Percentiles rank a stretch among this genome's conserved stretches.
Evolutionary conservation across 2,888 invertebrate species (phyloP).

Genomic region (Scrobipalpa atriplicella): DNA sequence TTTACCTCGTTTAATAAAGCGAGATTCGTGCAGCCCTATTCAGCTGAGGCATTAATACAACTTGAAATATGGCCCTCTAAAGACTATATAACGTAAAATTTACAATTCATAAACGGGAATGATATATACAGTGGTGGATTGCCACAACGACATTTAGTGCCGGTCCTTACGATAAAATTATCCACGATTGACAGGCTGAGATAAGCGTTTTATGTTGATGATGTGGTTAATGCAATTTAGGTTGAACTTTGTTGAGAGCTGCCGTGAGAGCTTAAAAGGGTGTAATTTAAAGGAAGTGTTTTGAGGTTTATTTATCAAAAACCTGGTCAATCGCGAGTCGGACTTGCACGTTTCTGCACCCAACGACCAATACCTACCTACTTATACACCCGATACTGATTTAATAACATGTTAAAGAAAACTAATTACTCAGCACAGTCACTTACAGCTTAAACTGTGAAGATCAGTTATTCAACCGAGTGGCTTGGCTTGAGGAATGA

Average conservation of each 20-base stretch:
- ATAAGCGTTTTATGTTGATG: conserved; percentile 21
- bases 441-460: no score
- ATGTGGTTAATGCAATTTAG: conserved; percentile 11
- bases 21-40: conserved; percentile 56
- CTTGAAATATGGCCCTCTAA: conserved; percentile 77
- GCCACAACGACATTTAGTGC: conserved; percentile 46
- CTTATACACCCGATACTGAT: neutral
- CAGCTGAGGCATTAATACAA: conserved; percentile 66
- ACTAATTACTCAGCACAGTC: neutral
- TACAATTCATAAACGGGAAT: conserved; percentile 81
- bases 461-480: no score
- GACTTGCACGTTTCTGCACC: no score
- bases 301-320: neutral
- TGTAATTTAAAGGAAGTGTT: neutral
- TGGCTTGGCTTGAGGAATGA: no score
- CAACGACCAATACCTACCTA: no score
- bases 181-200: conserved; percentile 23
- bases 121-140: conserved; percentile 68
- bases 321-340: no score
- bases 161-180: conserved; percentile 23
- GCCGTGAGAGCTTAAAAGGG: neutral
- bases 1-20: conserved; percentile 26
- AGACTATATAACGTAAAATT: conserved; percentile 80
- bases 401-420: neutral
- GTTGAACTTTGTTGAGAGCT: conserved; percentile 11